These are phyloP conservation scores for Erpornis zantholeuca DNA, from an alignment of 2,113 vertebrate genomes.

Conservation along the genomic window DNA sequence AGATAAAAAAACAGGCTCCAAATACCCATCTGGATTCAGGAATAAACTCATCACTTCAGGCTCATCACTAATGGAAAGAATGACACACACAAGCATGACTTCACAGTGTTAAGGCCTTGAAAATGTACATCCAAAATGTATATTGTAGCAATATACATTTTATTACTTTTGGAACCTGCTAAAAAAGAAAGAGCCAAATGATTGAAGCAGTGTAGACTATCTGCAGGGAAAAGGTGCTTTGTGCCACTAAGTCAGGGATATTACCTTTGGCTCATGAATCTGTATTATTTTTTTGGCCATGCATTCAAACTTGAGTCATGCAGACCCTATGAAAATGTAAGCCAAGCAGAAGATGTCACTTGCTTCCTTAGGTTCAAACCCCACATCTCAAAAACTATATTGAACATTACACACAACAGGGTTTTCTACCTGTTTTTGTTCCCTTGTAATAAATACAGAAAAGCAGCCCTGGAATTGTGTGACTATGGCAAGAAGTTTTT, in stretches of 20 bases:
- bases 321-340: neutral
- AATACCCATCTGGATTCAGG: neutral
- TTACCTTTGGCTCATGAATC: neutral
- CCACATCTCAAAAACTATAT: neutral
- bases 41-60: neutral
- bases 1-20: neutral
- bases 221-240: neutral
- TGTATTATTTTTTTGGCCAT: neutral
- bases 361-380: neutral
- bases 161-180: conserved; percentile 17
- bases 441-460: neutral
- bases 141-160: neutral
- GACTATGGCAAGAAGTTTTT: neutral
- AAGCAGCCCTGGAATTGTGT: neutral
- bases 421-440: neutral
- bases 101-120: neutral
- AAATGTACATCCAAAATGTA: neutral
- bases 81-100: neutral
- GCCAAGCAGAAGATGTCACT: neutral
- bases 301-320: neutral
- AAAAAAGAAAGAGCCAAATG: conserved; percentile 21
- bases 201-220: neutral
- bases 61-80: conserved; percentile 43
- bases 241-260: neutral
- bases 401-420: neutral